These are phyloP conservation scores for Intellagama lesueurii DNA, from an alignment of 2,797 vertebrate genomes.

Conservation along the genomic window DNA sequence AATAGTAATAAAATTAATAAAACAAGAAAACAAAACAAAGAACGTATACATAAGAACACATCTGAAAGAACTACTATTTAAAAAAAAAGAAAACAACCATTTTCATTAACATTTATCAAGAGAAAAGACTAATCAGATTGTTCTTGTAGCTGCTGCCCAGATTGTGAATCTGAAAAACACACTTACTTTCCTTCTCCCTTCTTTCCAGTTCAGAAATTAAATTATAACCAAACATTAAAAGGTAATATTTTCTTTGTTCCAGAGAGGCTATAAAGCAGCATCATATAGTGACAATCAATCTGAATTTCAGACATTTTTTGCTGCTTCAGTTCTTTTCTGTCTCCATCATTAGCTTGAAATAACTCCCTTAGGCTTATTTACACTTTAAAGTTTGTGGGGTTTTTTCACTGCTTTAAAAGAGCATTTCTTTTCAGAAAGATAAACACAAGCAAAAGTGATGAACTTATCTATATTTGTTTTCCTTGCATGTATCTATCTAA, in stretches of 20 bases:
- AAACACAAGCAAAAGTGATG: slow-evolving; percentile 56
- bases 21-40: background rate
- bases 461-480: slow-evolving; percentile 57
- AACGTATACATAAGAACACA: background rate
- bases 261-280: slow-evolving; percentile 49
- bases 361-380: slow-evolving; percentile 68
- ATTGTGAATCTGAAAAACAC: background rate
- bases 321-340: slow-evolving; percentile 69
- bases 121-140: background rate
- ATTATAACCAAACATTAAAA: slow-evolving; percentile 62
- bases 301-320: slow-evolving; percentile 64
- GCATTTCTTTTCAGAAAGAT: slow-evolving; percentile 53
- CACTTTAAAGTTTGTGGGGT: slow-evolving; percentile 45
- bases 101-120: slow-evolving; percentile 11
- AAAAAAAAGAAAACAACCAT: background rate
- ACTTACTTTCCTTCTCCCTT: slow-evolving; percentile 7
- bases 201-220: slow-evolving; percentile 58
- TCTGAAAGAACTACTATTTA: accelerated
- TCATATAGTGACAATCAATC: slow-evolving; percentile 63
- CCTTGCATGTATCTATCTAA: slow-evolving; percentile 29
- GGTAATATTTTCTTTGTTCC: slow-evolving; percentile 62
- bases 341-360: slow-evolving; percentile 66
- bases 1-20: no score
- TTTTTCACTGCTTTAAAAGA: slow-evolving; percentile 63
- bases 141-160: background rate